Evolutionary conservation across 1,140 invertebrate genomes (phyloP), one percentile per base, ranked within the genome.

Genomic region (Semibalanus balanoides): DNA sequence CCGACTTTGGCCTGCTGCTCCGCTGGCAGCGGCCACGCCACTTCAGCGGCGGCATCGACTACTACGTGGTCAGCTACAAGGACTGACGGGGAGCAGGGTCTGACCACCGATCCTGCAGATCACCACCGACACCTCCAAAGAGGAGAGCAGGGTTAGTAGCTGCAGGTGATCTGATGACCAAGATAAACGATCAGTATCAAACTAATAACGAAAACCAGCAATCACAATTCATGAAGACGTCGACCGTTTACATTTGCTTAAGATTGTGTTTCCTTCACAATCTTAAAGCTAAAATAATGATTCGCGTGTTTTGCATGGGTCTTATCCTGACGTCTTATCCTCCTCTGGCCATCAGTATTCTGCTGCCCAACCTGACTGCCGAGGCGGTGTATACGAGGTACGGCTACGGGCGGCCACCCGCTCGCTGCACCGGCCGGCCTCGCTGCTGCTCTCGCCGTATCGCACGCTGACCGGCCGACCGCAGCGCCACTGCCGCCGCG

Each of bases 1-100:
- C 87, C 40, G 86, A 90, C 78, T 90, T 92, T 78, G 88, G 90
- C 27, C 86, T 95, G 22, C 91, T 88, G 81, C 84, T 95, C 31
- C 89, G 93, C 79, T 95, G 93, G 93, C 87, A 89, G 74, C 86
- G 90, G 79, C 93, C 93, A 0, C 83, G 86, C 31, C 86, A 87
- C 77, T 92, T 88, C 82, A 89, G 89, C 83, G 79, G 79, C 75
- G 74, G 76, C 31, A 78, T 79, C 29, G 79, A 79, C 35, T 78
- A 78, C 76, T 79, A 79, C 75, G 78, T 78, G 75, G 78, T 79
- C 83, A 29, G 78, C 75, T 79, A 79, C 74, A 25, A 40, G 35
- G 51, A 64, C 51, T 5, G 35, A 40, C 51, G 51, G 51, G 7
- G 14, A 64, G 51, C 14, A 14, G 51, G 22, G 14, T 7, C 14